A percentile compares a stretch with the other conserved stretches of the same genome.
Evolutionary conservation across 2,797 vertebrate species (phyloP).

Genomic region (Loriculus beryllinus): DNA sequence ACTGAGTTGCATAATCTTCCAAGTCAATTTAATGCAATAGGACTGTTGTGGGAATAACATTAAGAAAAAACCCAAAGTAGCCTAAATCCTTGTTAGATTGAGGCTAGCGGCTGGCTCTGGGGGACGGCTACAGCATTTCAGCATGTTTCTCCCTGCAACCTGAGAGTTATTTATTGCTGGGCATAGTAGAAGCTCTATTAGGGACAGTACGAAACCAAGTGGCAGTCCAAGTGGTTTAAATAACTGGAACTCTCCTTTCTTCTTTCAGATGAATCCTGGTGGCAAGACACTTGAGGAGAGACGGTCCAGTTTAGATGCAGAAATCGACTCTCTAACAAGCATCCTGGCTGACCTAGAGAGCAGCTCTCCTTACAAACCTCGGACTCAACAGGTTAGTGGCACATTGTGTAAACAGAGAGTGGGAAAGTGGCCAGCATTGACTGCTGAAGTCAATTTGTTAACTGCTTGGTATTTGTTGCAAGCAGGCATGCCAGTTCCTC

Average conservation of each 20-base stretch:
- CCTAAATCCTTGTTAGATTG: background rate
- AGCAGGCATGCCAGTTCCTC: constrained; percentile 21
- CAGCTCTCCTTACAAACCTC: constrained; percentile 93
- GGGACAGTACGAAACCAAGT: background rate
- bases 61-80: background rate
- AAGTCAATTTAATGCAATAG: background rate
- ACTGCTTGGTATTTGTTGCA: constrained; percentile 15
- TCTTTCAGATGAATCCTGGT: constrained; percentile 82
- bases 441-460: constrained; percentile 57
- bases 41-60: background rate
- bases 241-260: background rate
- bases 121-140: background rate
- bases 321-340: constrained; percentile 96
- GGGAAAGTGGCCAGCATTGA: background rate
- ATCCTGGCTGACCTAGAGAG: constrained; percentile 94
- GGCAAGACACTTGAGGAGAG: constrained; percentile 92
- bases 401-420: background rate
- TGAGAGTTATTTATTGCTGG: background rate
- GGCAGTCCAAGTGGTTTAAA: background rate
- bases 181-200: background rate
- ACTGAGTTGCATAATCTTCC: background rate
- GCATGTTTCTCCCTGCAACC: background rate
- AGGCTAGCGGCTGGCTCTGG: background rate
- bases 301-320: constrained; percentile 92
- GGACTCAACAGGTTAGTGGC: constrained; percentile 81